These are phyloP conservation scores for Drosophila repletoides DNA, from an alignment of 1,140 invertebrate genomes.

Conservation along the genomic window DNA sequence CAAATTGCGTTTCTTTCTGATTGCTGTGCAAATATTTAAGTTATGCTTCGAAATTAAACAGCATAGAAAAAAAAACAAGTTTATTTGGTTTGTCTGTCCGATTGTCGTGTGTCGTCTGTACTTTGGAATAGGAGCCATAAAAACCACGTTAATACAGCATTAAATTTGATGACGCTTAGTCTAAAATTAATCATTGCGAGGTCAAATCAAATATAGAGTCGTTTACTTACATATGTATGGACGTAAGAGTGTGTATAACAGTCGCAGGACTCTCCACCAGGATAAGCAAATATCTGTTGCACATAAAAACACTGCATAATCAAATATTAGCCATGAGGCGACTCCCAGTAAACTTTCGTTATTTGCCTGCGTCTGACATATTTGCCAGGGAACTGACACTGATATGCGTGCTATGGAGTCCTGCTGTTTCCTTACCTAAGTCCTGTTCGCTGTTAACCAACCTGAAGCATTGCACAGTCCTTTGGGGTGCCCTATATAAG, in stretches of 20 bases:
- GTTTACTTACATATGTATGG: slow-evolving; percentile 5
- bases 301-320: slow-evolving; percentile 76
- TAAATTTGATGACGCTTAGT: slow-evolving; percentile 47
- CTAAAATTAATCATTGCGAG: slow-evolving; percentile 57
- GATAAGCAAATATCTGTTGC: slow-evolving; percentile 44
- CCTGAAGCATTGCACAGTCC: not conserved
- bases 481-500: slow-evolving; percentile 62
- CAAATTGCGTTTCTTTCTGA: not conserved
- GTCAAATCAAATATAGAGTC: not conserved
- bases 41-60: not conserved
- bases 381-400: slow-evolving; percentile 67
- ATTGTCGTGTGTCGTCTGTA: not conserved
- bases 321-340: slow-evolving; percentile 62
- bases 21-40: slow-evolving; percentile 2
- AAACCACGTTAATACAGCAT: slow-evolving; percentile 17
- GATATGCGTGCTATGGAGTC: slow-evolving; percentile 42
- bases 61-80: not conserved
- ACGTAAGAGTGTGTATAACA: not conserved
- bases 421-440: slow-evolving; percentile 64
- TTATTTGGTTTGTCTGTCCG: slow-evolving; percentile 1
- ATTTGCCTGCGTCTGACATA: slow-evolving; percentile 70
- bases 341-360: slow-evolving; percentile 35
- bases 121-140: slow-evolving; percentile 23
- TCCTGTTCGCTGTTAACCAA: not conserved
- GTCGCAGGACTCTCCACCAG: not conserved